phyloP scores from a whole-genome alignment of 2,888 invertebrate species.

The Scrobipalpa costella region DNA sequence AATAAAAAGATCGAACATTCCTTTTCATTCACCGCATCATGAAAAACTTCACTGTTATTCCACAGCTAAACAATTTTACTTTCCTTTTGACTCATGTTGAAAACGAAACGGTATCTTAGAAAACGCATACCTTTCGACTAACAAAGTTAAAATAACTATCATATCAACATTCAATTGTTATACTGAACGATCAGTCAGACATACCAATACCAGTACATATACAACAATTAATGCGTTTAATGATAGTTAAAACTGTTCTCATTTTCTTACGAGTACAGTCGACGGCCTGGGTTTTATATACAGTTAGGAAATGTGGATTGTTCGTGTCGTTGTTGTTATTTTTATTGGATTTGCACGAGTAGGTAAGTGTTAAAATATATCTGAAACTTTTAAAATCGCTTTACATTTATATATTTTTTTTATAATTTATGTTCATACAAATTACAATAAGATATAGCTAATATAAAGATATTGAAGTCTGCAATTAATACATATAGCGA shows the following conservation, averaged over 20 bases:
- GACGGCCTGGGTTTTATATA: background rate
- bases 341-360: background rate
- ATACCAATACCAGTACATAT: background rate
- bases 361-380: too few relatives aligned
- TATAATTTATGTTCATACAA: too few relatives aligned
- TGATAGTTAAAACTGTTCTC: constrained; percentile 1
- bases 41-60: background rate
- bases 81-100: background rate
- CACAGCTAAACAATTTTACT: background rate
- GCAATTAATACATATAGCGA: too few relatives aligned
- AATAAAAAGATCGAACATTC: too few relatives aligned
- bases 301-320: background rate
- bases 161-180: background rate
- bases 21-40: background rate
- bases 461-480: too few relatives aligned
- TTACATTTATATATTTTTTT: too few relatives aligned
- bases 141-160: background rate
- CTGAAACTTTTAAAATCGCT: too few relatives aligned
- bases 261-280: constrained; percentile 15
- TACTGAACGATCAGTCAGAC: background rate
- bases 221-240: background rate
- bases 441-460: too few relatives aligned
- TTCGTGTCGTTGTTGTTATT: background rate
- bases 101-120: background rate
- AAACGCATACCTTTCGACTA: background rate